Conservation (phyloP, 2,888 invertebrate genomes). For the Argyra leucocephala region DNA sequence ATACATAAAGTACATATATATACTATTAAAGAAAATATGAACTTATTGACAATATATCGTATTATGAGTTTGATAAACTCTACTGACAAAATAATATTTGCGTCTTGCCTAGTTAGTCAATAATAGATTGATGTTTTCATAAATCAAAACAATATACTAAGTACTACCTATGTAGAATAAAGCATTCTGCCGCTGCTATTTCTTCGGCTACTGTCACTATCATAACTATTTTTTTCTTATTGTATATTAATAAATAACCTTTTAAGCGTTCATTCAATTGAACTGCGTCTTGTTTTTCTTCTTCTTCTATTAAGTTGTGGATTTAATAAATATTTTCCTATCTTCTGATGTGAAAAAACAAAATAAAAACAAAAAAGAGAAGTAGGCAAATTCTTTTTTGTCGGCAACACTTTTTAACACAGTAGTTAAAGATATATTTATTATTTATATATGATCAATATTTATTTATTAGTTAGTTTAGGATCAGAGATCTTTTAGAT, state of each 20-base stretch:
- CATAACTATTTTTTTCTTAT: not conserved
- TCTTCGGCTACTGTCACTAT: not conserved
- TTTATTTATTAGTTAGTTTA: constrained; percentile 1
- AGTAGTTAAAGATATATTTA: not conserved
- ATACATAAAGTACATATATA: no score
- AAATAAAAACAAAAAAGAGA: not conserved
- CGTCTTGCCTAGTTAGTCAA: constrained; percentile 6
- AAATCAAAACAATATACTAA: not conserved
- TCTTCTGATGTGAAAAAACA: not conserved
- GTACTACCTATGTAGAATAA: not conserved
- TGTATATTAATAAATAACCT: not conserved
- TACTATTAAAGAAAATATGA: not conserved
- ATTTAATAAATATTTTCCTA: not conserved
- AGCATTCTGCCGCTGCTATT: not conserved
- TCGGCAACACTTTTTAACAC: not conserved
- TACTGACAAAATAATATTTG: not conserved
- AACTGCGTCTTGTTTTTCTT: not conserved
- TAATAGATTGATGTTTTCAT: constrained; percentile 3
- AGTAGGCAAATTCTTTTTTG: not conserved
- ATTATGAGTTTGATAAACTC: not conserved
- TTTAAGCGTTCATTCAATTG: not conserved
- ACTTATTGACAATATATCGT: not conserved
- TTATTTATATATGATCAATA: not conserved
- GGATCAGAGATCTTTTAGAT: not conserved
- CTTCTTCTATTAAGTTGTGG: not conserved